These are phyloP conservation scores for Anhinga anhinga DNA, from an alignment of 2,113 vertebrate species.

Conservation along the genomic window DNA sequence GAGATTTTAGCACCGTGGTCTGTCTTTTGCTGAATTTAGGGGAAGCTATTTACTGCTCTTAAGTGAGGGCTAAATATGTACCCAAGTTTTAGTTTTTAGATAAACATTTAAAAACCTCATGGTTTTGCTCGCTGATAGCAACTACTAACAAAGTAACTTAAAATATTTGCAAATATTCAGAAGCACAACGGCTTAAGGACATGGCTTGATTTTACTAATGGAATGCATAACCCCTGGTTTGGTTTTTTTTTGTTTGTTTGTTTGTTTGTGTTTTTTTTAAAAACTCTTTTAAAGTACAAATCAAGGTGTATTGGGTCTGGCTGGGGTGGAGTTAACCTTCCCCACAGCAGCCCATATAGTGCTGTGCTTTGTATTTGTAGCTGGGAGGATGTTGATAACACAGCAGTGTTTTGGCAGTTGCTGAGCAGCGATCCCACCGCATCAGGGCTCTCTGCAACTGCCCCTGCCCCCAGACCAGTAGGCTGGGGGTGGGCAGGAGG, in stretches of 20 bases:
- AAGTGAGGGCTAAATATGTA: not conserved
- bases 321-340: not conserved
- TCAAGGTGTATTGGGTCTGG: not conserved
- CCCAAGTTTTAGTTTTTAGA: not conserved
- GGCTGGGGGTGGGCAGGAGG: not conserved
- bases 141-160: not conserved
- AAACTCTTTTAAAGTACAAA: not conserved
- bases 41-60: not conserved
- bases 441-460: not conserved
- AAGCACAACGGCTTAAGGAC: not conserved
- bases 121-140: not conserved
- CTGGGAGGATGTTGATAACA: not conserved
- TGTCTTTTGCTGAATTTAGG: not conserved
- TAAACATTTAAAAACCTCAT: not conserved
- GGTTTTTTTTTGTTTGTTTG: too few relatives aligned
- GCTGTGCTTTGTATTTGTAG: not conserved
- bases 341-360: not conserved
- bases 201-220: not conserved
- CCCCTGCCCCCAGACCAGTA: too few relatives aligned
- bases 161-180: not conserved
- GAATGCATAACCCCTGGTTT: not conserved
- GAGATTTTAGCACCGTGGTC: not conserved
- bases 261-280: too few relatives aligned
- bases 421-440: not conserved
- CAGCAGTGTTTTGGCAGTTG: rapidly evolving